Percentiles rank a stretch among this genome's conserved stretches.
These are phyloP conservation scores for Chaenodraco wilsoni DNA, from an alignment of 2,797 vertebrate species.

Conservation along the genomic window DNA sequence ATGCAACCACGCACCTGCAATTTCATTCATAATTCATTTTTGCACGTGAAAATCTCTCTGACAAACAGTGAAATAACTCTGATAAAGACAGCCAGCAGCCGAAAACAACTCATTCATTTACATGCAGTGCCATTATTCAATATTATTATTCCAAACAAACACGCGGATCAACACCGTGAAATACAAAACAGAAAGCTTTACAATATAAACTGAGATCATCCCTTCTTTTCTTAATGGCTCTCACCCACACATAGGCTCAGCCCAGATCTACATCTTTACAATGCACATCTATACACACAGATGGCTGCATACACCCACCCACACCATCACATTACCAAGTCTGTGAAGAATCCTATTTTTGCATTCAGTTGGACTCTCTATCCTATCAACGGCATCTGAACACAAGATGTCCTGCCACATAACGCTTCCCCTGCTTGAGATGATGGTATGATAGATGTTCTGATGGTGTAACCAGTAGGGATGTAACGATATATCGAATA, in stretches of 20 bases:
- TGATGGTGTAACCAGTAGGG: neutral
- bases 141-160: conserved; percentile 20
- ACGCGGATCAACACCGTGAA: conserved; percentile 23
- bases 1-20: conserved; percentile 1
- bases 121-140: conserved; percentile 12
- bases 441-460: neutral
- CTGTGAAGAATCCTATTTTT: conserved; percentile 2
- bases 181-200: conserved; percentile 19
- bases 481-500: too few relatives aligned
- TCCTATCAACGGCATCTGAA: neutral
- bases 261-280: conserved; percentile 3
- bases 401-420: conserved; percentile 1
- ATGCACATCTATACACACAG: conserved; percentile 7
- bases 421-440: neutral
- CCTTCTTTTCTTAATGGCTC: conserved; percentile 8
- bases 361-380: neutral
- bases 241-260: conserved; percentile 32
- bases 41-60: conserved; percentile 2
- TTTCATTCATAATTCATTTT: neutral
- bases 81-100: neutral
- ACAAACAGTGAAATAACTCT: conserved; percentile 7
- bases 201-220: conserved; percentile 37
- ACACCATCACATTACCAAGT: conserved; percentile 2
- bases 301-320: conserved; percentile 29
- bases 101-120: conserved; percentile 16